A percentile compares a stretch with the other conserved stretches of the same genome.
phyloP scores from a whole-genome alignment of 1,140 invertebrate genomes.

The Brachionus rotundiformis region DNA sequence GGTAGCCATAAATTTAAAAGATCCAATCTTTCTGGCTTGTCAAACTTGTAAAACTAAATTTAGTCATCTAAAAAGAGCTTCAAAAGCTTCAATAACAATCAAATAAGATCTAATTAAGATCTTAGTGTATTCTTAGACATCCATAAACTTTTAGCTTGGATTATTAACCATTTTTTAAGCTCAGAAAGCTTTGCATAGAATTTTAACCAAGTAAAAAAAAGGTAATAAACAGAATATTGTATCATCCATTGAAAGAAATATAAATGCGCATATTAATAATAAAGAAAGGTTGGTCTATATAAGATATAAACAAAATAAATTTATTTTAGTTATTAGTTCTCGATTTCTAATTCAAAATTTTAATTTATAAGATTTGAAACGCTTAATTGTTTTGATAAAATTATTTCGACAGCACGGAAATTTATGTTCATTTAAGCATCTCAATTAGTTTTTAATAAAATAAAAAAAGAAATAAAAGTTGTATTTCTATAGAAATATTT shows the following conservation, averaged over 20 bases:
- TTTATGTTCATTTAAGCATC: background rate
- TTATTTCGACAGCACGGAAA: background rate
- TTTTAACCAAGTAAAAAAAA: background rate
- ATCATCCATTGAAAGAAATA: background rate
- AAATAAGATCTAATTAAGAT: no score
- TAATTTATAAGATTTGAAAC: background rate
- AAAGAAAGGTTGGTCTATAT: background rate
- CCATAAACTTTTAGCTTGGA: no score
- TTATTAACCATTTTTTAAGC: no score
- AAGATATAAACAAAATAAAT: background rate
- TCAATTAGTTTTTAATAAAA: background rate
- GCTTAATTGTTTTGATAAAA: background rate
- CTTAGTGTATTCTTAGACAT: no score
- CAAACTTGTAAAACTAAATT: background rate
- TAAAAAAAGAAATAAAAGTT: background rate
- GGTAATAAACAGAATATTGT: background rate
- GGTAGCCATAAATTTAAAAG: background rate
- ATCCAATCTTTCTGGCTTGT: background rate
- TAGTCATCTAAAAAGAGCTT: no score
- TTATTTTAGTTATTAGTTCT: background rate
- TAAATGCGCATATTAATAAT: background rate
- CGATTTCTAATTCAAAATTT: background rate
- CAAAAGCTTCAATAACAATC: no score
- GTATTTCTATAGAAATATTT: constrained; percentile 13
- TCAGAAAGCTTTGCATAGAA: background rate